Base-by-base conservation (phyloP, 30 jellyfish, hydroid and myxozoan genomes). In the Mastigias papua region DNA sequence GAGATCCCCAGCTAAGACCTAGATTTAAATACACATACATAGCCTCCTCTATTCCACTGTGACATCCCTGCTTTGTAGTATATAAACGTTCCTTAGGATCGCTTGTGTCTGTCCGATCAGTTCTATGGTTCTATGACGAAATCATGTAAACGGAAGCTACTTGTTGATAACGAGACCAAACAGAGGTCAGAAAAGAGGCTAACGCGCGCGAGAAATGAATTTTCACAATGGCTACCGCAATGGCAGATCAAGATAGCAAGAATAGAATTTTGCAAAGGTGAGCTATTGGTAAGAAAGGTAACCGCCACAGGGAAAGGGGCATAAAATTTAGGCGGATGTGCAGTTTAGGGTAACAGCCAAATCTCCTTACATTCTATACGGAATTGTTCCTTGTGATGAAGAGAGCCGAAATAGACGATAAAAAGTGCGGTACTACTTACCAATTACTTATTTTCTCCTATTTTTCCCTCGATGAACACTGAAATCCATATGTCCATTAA, bases 31-130 rank as follows among this genome's bases (percentile, higher is more conserved):
- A 1, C 37, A 63, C 74, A 63, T 63, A 63, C 74, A 20, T 63
- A 63, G 9, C n/a, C n/a, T 7, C 74, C 74, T 23, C 74, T 63
- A 17, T 63, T 63, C 74, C 74, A 63, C 74, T 63, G 74, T 63
- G 74, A n/a, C 74, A 63, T 63, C 1, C 23, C 23, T 23, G 54
- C 54, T 37, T 6, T 11, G 54, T 37, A 37, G 54, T 37, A n/a
- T n/a, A n/a, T 37, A 11, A 37, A 37, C 6, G 11, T 37, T 37
- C 11, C 10, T 37, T 37, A 37, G 10, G 6, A 37, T 37, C 10
- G 11, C 54, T 37, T 11, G n/a, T 37, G 6, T 37, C 54, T 37
- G 11, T 6, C 11, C 11, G 54, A 37, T 37, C 54, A 37, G 10
- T 37, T 37, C 54, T 3, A 37, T n/a, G n/a, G n/a, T n/a, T n/a